Conservation (phyloP, 1,140 invertebrate species). For the Cotesia vestalis region DNA sequence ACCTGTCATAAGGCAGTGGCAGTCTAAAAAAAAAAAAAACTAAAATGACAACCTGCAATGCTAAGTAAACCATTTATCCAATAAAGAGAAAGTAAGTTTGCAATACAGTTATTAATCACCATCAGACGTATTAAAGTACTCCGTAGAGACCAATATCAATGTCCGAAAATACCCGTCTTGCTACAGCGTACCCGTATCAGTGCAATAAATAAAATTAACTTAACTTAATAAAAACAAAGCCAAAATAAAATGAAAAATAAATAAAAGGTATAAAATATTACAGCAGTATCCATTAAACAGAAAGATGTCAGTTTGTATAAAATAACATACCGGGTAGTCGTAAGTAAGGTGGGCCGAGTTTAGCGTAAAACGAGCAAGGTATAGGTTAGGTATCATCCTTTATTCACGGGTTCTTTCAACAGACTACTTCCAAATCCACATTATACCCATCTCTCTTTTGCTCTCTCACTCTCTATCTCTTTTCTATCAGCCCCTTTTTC, state of each 20-base stretch:
- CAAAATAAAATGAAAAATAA: too few relatives aligned
- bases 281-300: not conserved
- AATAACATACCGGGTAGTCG: not conserved
- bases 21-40: conserved; percentile 10
- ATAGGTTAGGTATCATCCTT: conserved; percentile 51
- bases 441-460: not conserved
- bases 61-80: conserved; percentile 26
- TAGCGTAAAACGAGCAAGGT: conserved; percentile 32
- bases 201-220: too few relatives aligned
- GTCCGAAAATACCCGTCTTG: too few relatives aligned
- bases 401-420: conserved; percentile 59
- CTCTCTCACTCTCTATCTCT: not conserved
- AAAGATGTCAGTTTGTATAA: conserved; percentile 12
- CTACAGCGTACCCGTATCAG: too few relatives aligned
- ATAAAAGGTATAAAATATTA: too few relatives aligned
- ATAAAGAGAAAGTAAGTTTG: conserved; percentile 24
- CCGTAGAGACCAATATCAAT: conserved; percentile 5
- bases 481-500: not conserved
- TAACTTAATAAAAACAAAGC: too few relatives aligned
- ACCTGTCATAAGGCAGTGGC: not conserved
- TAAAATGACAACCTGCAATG: not conserved
- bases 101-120: conserved; percentile 10
- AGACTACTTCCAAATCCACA: not conserved
- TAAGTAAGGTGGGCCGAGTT: not conserved
- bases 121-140: conserved; percentile 3